Evolutionary conservation across 2,888 invertebrate genomes (phyloP).

Genomic region (Caenorhabditis sp.): DNA sequence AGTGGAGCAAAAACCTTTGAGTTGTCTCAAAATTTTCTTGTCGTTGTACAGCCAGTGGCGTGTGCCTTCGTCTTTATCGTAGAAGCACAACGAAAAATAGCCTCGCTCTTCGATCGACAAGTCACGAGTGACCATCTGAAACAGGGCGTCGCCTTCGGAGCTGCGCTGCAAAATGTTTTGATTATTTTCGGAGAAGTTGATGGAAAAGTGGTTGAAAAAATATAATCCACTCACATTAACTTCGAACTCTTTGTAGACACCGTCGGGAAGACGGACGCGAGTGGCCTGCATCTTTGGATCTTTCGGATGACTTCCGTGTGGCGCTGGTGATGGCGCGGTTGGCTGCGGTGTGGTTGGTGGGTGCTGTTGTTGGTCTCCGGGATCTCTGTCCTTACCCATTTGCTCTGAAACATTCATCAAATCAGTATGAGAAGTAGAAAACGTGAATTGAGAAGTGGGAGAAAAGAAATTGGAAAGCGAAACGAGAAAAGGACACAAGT

Average conservation of each 20-base stretch:
- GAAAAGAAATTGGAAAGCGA: neutral
- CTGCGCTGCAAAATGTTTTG: conserved; percentile 65
- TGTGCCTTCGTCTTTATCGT: conserved; percentile 65
- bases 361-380: conserved; percentile 46
- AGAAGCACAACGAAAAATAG: conserved; percentile 77
- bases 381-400: conserved; percentile 64
- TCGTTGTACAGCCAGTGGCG: conserved; percentile 78
- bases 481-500: neutral
- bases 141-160: conserved; percentile 72
- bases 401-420: conserved; percentile 44
- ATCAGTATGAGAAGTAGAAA: neutral
- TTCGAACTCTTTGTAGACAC: conserved; percentile 68
- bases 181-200: neutral
- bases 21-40: conserved; percentile 72
- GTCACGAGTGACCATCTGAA: conserved; percentile 65
- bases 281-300: conserved; percentile 68
- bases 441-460: neutral
- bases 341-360: conserved; percentile 1
- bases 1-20: conserved; percentile 66
- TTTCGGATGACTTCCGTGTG: conserved; percentile 23
- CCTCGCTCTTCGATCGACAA: conserved; percentile 74
- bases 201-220: too few species aligned
- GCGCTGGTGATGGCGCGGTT: neutral
- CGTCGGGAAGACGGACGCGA: conserved; percentile 70
- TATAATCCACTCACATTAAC: conserved; percentile 64